Base-by-base conservation (phyloP, 2,113 vertebrate genomes). In the Zingel zingel region DNA sequence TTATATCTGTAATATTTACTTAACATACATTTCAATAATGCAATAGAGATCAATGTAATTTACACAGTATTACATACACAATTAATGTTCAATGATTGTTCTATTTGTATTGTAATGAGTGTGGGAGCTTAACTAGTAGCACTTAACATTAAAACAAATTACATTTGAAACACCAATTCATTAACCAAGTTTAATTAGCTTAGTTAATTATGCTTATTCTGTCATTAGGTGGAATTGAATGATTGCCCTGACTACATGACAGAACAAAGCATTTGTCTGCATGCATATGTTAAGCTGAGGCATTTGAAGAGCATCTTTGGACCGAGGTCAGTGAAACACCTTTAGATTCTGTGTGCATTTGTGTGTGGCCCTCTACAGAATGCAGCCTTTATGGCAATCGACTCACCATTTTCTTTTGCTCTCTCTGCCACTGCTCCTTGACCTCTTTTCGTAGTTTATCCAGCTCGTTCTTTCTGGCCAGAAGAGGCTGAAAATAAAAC, bases 341-440 rank as follows among this genome's bases (percentile, higher is more conserved):
- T 76, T 77, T 19, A 58, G 10, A 65, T 36, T 61, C 51, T 53
- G 56, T 12, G 1, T 53, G 36, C 19, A 48, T 50, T 18, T 71
- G 50, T 67, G 75, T 59, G 53, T 74, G 71, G 53, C 61, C 61
- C 54, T 11, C 48, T 53, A 21, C 61, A 75, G 77, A 67, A 50
- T 18, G 43, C 45, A 57, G 36, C 51, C 58, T 47, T 53, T 0
- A 3, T 16, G 45, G 19, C 21, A 12, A 39, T 70, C 10, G 0
- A 88, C 92, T 83, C 82, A 96, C 98, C 97, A 98, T 96, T 96
- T 98, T 99, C 93, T 97, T 99, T 88, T 97, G 97, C 89, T 98
- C 96, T 85, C 97, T 95, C 89, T 99, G 98, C 98, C 98, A 99
- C 93, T 97, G 97, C 56, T 99, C 98, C 93, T 99, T 99, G 77